Base-by-base conservation (phyloP, 2,888 invertebrate genomes). In the Limnephilus marmoratus region DNA sequence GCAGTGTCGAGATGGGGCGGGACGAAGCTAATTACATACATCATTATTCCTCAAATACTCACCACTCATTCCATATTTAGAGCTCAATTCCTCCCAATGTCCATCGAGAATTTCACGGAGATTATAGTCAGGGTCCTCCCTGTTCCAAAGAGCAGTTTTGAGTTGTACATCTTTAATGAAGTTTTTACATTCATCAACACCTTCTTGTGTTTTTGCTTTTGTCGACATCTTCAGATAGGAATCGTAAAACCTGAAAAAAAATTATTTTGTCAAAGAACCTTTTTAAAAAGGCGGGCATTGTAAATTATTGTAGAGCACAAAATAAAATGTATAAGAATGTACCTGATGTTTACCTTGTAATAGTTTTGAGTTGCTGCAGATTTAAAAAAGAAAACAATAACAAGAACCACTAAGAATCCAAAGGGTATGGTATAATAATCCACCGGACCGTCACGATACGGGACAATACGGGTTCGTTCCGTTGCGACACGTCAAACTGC, bases 91-190 rank as follows among this genome's bases (percentile, higher is more conserved):
- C 68, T 90, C 85, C 92, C 93, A 93, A 18, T 87, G 81, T 2
- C 18, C 37, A 34, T 90, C 88, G 34, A 31, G 12, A 49, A 80
- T 49, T 80, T 90, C 89, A 34, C 90, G 91, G 81, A 37, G 89
- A 83, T 83, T 34, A n/a, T 91, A 81, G 41, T 89, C 82, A 90
- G 88, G 53, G 41, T 91, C 80, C n/a, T 86, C 68, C 81, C 85
- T 91, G 53, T 93, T 82, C 93, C 93, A 93, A 37, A 93, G 87
- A n/a, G 87, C 81, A 15, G 88, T 88, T 89, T 85, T 93, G 4
- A 83, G n/a, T 87, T 85, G 34, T n/a, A 92, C 85, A 81, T 92
- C 91, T 68, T 90, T 87, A n/a, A 92, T 91, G 53, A 91, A 90
- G n/a, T 53, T 41, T 53, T 81, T 87, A 85, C 90, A 91, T 86